These are phyloP conservation scores for Sebastes hubbsi DNA, from an alignment of 2,797 vertebrate genomes.

Conservation along the genomic window DNA sequence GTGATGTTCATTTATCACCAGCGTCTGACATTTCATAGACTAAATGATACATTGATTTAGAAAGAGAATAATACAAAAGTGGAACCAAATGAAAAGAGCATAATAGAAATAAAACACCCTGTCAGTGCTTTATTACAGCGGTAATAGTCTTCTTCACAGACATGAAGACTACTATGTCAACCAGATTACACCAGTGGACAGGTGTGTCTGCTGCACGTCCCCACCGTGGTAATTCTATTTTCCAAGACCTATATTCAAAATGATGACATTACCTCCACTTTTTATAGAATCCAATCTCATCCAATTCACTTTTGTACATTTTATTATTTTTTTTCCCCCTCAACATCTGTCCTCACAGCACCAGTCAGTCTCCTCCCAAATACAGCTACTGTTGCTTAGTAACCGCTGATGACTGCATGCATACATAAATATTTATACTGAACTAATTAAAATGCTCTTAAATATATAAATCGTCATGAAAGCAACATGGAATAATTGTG, in stretches of 20 bases:
- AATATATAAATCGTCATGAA: not conserved
- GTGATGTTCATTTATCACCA: not conserved
- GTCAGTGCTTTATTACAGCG: not conserved
- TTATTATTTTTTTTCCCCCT: not conserved
- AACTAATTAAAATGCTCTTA: not conserved
- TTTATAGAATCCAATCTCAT: not conserved
- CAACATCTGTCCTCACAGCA: not conserved
- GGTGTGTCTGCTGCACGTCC: not conserved
- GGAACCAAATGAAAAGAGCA: not conserved
- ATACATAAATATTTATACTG: not conserved
- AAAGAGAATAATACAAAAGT: not conserved
- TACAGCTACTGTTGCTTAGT: conserved; percentile 12
- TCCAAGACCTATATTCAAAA: not conserved
- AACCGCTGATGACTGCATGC: not conserved
- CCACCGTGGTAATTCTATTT: not conserved
- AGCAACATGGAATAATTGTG: not conserved
- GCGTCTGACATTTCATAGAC: not conserved
- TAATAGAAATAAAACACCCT: not conserved
- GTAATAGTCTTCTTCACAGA: not conserved
- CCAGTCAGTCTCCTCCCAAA: not conserved
- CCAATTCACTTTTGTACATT: not conserved
- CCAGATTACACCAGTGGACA: not conserved
- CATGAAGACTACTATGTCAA: not conserved
- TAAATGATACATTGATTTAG: not conserved
- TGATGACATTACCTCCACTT: not conserved